Percentiles rank a stretch among this genome's conserved stretches.
Evolutionary conservation across 1,140 invertebrate species (phyloP).

Genomic region (Nasonia longicornis): DNA sequence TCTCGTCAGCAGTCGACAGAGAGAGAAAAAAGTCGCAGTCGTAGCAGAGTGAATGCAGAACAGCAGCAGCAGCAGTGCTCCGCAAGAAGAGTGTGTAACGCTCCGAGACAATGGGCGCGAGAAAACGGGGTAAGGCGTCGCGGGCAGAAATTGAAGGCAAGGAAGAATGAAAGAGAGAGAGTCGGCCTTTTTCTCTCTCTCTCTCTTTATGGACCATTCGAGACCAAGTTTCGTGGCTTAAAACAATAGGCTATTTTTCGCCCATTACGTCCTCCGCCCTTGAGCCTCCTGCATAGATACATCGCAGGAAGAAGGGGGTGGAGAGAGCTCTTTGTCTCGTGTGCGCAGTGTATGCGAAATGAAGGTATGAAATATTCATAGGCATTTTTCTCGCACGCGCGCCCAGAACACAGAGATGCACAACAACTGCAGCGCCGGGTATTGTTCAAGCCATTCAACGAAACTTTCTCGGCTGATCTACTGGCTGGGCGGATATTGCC

Average conservation of each 20-base stretch:
- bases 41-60: too few relatives aligned
- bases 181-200: background rate
- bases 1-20: background rate
- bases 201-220: background rate
- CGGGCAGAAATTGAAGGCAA: background rate
- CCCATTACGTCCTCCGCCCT: conserved; percentile 1
- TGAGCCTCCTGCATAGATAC: background rate
- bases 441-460: background rate
- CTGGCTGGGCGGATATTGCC: background rate
- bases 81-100: conserved; percentile 9
- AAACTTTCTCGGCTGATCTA: background rate
- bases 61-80: too few relatives aligned
- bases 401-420: background rate
- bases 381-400: background rate
- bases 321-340: background rate
- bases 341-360: background rate
- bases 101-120: background rate
- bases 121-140: background rate
- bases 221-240: conserved; percentile 8
- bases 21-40: background rate
- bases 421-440: background rate
- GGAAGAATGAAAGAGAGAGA: background rate
- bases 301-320: conserved; percentile 5
- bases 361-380: conserved; percentile 34
- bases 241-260: conserved; percentile 31